phyloP scores from a whole-genome alignment of 37 sponge, comb jelly and placozoan species.

The Petrosia ficiformis region DNA sequence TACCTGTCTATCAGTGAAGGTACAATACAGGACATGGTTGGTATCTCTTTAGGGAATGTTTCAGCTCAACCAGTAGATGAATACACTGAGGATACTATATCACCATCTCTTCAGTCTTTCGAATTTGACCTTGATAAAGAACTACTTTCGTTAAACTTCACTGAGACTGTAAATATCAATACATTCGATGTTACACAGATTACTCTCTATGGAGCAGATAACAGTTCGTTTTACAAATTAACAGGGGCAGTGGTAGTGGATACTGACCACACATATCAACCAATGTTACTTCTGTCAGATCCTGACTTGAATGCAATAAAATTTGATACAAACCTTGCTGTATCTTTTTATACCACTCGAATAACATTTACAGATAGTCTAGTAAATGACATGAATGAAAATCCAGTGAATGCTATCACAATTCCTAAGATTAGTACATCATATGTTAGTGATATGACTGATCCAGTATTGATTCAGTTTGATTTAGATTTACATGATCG shows the following conservation, averaged over 20 bases:
- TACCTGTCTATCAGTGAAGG: constrained; percentile 31
- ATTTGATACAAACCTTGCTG: constrained; percentile 46
- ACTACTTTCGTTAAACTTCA: constrained; percentile 58
- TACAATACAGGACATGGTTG: constrained; percentile 67
- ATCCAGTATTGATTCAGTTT: constrained; percentile 59
- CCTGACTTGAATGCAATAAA: constrained; percentile 84
- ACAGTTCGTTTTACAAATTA: constrained; percentile 28
- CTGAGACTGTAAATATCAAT: constrained; percentile 69
- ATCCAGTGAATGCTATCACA: constrained; percentile 39
- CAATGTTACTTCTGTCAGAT: constrained; percentile 35
- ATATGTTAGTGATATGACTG: constrained; percentile 35
- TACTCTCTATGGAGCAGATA: constrained; percentile 23
- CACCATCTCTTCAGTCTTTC: constrained; percentile 49
- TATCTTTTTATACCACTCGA: constrained; percentile 34
- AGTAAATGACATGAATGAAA: constrained; percentile 59
- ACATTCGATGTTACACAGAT: constrained; percentile 68
- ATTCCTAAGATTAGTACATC: constrained; percentile 19
- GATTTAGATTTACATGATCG: constrained; percentile 69
- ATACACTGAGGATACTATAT: constrained; percentile 42
- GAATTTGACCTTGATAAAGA: constrained; percentile 60
- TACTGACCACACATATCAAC: constrained; percentile 37
- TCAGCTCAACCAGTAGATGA: constrained; percentile 36
- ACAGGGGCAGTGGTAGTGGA: constrained; percentile 61
- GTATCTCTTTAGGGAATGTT: constrained; percentile 19
- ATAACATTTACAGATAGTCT: constrained; percentile 34